Percentiles rank a stretch among this genome's conserved stretches.
phyloP scores from a whole-genome alignment of 2,888 invertebrate genomes.

The Lepeophtheirus nordmannii region DNA sequence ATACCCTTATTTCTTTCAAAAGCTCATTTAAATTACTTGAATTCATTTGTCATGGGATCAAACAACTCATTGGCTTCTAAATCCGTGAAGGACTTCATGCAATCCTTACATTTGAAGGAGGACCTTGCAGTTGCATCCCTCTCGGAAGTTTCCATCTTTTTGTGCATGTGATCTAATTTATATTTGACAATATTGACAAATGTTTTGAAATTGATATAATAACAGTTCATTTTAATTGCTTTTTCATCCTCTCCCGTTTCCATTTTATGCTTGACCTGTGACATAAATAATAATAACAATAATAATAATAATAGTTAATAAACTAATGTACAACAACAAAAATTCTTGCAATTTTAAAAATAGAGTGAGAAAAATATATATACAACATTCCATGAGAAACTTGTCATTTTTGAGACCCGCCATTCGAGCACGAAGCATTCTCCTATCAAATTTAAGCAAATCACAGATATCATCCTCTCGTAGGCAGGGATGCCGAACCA shows the following conservation, averaged over 20 bases:
- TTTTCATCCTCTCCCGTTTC: constrained; percentile 38
- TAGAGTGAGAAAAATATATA: not conserved
- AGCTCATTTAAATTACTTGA: constrained; percentile 41
- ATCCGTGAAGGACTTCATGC: constrained; percentile 86
- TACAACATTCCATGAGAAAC: constrained; percentile 44
- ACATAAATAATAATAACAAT: not conserved
- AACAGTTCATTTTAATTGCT: constrained; percentile 88
- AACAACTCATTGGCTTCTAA: constrained; percentile 83
- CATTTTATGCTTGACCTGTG: constrained; percentile 7
- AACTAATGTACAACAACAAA: not conserved
- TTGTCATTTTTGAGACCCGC: constrained; percentile 74
- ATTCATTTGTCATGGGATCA: constrained; percentile 66
- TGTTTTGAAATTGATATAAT: constrained; percentile 89
- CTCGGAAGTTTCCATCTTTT: constrained; percentile 59
- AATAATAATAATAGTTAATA: not conserved
- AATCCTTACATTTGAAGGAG: constrained; percentile 80
- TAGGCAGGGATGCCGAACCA: constrained; percentile 37
- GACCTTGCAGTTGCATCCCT: constrained; percentile 77
- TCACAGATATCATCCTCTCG: constrained; percentile 51
- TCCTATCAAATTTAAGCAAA: constrained; percentile 76
- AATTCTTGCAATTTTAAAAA: not conserved
- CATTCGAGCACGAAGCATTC: constrained; percentile 76
- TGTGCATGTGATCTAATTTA: constrained; percentile 85
- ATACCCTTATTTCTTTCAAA: too few relatives aligned
- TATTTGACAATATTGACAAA: constrained; percentile 96